Base-by-base conservation (phyloP, 2,888 invertebrate species). In the Athetis lepigone region DNA sequence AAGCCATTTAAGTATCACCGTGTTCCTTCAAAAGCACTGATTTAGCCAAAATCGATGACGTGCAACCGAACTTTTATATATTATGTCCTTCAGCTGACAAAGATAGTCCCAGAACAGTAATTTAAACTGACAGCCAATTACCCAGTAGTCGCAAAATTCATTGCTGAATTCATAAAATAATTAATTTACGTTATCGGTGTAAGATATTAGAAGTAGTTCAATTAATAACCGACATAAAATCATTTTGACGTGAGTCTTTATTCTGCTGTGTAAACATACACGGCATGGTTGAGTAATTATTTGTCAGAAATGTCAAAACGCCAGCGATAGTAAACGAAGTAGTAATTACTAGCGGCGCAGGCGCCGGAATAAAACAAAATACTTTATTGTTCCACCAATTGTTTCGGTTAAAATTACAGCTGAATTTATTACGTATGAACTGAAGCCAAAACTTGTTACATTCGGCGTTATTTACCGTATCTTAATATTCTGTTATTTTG, bases 271-370 rank as follows among this genome's bases (percentile, higher is more conserved):
- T 49, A 54, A 59, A 74, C 51, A 66, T 8, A 69, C 27, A 40
- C 18, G 47, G 21, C 51, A n/a, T n/a, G 33, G 6, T 1, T 40
- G 68, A 57, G 21, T 73, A 57, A 58, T 73, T 57, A 75, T 54
- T 60, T 70, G 70, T 61, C 70, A 61, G 75, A 75, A 70, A 70
- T 75, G 54, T 70, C 70, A 70, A 75, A 69, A 70, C 69, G 49
- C 47, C 33, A 29, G 39, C 75, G 29, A 45, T 75, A 75, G 62
- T 75, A 70, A 70, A 70, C 33, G 40, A 23, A 50, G 40, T 54
- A 33, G 70, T 55, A 69, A 55, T 69, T 45, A 16, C 13, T 29
- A 9, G 5, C 6, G 8, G 39, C 29, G 51, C 43, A 8, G 19
- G 52, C 51, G 74, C 46, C 68, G 29, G 27, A 40, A 25, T 40